Evolutionary conservation across 1,140 invertebrate species (phyloP).

Genomic region (Lucilia sericata): DNA sequence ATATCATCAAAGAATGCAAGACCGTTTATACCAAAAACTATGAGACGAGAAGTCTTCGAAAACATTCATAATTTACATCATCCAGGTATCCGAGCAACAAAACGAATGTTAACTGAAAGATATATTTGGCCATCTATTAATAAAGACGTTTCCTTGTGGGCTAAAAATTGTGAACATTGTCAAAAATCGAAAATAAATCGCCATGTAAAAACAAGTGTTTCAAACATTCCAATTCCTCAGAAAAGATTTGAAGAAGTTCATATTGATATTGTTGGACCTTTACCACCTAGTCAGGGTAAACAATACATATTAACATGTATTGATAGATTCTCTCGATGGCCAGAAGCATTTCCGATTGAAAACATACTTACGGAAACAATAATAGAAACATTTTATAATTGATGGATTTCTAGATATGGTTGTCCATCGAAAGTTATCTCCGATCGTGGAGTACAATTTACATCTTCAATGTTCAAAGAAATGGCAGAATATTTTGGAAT

Average conservation of each 20-base stretch:
- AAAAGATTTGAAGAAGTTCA: not conserved
- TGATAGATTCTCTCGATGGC: constrained; percentile 25
- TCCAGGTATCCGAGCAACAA: not conserved
- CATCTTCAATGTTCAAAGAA: not conserved
- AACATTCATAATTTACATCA: not conserved
- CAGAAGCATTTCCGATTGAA: constrained; percentile 30
- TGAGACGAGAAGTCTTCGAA: not conserved
- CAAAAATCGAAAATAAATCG: not conserved
- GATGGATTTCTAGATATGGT: not conserved
- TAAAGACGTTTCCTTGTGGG: not conserved
- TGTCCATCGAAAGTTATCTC: constrained; percentile 19
- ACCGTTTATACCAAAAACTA: not conserved
- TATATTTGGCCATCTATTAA: constrained; percentile 31
- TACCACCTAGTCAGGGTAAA: not conserved
- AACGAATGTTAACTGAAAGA: not conserved
- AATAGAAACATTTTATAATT: not conserved
- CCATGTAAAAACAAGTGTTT: not conserved
- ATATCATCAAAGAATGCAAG: constrained; percentile 45
- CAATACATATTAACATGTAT: not conserved
- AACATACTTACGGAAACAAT: not conserved
- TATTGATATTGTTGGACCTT: constrained; percentile 17
- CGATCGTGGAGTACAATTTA: not conserved
- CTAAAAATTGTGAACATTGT: not conserved
- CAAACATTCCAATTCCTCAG: not conserved
- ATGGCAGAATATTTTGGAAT: too few relatives aligned